Evolutionary conservation across 2,888 invertebrate genomes (phyloP).

Genomic region (Chrysotoxum bicinctum): DNA sequence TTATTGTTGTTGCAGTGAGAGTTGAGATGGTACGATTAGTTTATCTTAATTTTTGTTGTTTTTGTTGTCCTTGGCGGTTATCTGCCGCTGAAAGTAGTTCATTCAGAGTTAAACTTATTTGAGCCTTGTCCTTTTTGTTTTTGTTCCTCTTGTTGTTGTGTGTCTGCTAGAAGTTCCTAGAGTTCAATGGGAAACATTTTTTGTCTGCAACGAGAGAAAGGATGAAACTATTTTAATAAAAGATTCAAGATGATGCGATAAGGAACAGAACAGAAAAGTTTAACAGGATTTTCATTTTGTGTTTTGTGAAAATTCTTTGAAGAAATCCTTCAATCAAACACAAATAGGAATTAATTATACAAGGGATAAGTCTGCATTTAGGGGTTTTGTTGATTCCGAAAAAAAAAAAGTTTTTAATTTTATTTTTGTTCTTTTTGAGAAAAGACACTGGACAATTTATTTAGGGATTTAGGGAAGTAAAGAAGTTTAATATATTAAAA

Average conservation of each 20-base stretch:
- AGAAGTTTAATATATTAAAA: too few species aligned
- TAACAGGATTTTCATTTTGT: conserved; percentile 21
- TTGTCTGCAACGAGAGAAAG: conserved; percentile 52
- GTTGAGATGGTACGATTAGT: conserved; percentile 18
- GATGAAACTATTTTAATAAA: conserved; percentile 63
- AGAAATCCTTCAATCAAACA: conserved; percentile 9
- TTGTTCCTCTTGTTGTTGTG: background rate
- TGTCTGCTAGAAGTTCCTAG: background rate
- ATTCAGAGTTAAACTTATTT: conserved; percentile 36
- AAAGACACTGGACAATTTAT: too few species aligned
- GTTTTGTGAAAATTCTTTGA: conserved; percentile 18
- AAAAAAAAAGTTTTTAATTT: too few species aligned
- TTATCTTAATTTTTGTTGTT: conserved; percentile 24
- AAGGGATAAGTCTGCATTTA: background rate
- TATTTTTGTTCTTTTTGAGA: too few species aligned
- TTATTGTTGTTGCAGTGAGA: background rate
- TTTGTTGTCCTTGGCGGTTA: background rate
- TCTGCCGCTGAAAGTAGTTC: conserved; percentile 18
- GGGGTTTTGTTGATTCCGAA: background rate
- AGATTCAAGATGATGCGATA: conserved; percentile 45
- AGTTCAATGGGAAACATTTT: conserved; percentile 7
- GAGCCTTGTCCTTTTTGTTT: background rate
- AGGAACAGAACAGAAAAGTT: background rate
- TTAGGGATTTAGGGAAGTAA: too few species aligned
- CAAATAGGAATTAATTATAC: conserved; percentile 2